Evolutionary conservation across 1,140 invertebrate genomes (phyloP).

Genomic region (Ceratitis capitata): DNA sequence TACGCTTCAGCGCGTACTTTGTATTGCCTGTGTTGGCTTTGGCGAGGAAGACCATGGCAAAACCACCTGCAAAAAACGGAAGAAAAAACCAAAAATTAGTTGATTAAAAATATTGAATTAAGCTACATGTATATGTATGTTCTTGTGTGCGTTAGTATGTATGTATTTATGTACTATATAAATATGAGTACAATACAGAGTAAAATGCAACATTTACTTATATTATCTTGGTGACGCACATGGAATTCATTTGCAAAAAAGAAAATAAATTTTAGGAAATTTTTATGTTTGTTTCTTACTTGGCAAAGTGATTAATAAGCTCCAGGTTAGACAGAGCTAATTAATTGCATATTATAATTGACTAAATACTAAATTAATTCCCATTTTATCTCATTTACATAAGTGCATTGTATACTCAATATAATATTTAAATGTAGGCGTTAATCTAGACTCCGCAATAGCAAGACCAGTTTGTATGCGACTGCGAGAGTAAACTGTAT

Average conservation of each 20-base stretch:
- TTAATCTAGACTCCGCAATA: no score
- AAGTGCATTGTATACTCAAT: no score
- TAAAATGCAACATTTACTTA: no score
- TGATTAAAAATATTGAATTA: slow-evolving; percentile 10
- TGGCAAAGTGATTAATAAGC: background rate
- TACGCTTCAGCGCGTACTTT: slow-evolving; percentile 87
- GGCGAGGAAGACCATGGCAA: slow-evolving; percentile 90
- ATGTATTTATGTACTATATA: background rate
- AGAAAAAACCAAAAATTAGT: background rate
- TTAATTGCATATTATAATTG: background rate
- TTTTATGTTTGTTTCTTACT: background rate
- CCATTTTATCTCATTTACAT: no score
- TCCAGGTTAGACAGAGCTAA: background rate
- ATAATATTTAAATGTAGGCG: no score
- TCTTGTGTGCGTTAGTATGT: no score
- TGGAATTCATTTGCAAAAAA: background rate
- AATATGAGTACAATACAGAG: background rate
- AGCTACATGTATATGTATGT: background rate
- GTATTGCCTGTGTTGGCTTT: slow-evolving; percentile 74
- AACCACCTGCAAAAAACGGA: slow-evolving; percentile 77
- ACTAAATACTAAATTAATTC: background rate
- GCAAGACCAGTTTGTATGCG: no score
- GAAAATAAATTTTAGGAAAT: background rate
- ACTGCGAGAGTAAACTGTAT: no score
- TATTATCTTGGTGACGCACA: background rate